Evolutionary conservation across 2,888 invertebrate genomes (phyloP), one percentile per base, ranked within the genome.

Genomic region (Netelia inedita): DNA sequence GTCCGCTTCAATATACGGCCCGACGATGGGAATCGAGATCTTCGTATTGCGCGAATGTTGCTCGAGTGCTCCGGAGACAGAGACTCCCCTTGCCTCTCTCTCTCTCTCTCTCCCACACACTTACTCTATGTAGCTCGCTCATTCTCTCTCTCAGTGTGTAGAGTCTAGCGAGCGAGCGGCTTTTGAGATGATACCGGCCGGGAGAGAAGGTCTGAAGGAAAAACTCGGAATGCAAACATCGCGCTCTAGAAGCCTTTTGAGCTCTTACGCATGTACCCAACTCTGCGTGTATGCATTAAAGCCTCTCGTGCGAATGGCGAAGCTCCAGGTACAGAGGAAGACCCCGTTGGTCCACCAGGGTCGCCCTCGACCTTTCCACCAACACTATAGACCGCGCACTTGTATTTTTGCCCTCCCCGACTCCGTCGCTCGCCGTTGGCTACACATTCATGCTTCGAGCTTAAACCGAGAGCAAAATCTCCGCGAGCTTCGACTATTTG

Each of bases 191-290:
- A 72, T 74, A 59, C 63, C 69, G 69, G 72, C 61, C 59, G 41
- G 11, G 28, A 19, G 57, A 19, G 28, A 19, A 41, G 79, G 55
- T n/a, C 50, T 66, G 73, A 43, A 28, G 72, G 72, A 76, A 82
- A 82, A 87, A 86, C 84, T 80, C 84, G 75, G 71, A 80, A 85
- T 71, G 84, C 84, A 86, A 87, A 87, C 86, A 86, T 85, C 82
- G 82, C 55, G 79, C 79, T 53, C 79, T 81, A 82, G 79, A 85
- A 87, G 80, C 82, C 86, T 85, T 87, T 87, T 87, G 83, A 87
- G 73, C 66, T 72, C 69, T 5, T 55, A 14, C 5, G 19, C 19
- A 43, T 43, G 71, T 63, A 72, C 71, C 79, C 53, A 79, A 79
- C 71, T 79, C 65, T 53, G 61, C 68, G 57, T 79, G 63, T 85